Evolutionary conservation across 1,140 invertebrate species (phyloP).

Genomic region (Bombus soroeensis): DNA sequence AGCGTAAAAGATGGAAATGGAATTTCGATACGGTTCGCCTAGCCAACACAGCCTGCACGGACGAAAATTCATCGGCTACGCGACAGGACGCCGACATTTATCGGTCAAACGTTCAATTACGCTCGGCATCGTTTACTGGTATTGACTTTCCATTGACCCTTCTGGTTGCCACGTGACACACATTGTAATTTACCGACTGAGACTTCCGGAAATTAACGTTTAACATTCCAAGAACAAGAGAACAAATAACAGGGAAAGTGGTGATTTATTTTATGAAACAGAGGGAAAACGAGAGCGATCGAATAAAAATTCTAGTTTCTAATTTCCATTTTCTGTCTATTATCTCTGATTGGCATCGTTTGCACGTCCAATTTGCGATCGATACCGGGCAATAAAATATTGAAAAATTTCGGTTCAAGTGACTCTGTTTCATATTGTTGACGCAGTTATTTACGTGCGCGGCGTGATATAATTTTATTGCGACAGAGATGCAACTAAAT

Average conservation of each 20-base stretch:
- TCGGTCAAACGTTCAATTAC: slow-evolving; percentile 37
- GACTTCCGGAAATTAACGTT: not conserved
- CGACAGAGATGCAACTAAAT: not conserved
- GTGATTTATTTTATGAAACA: not conserved
- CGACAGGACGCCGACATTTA: slow-evolving; percentile 18
- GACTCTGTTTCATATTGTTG: not conserved
- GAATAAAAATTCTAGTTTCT: not conserved
- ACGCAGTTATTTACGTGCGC: not conserved
- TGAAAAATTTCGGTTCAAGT: not conserved
- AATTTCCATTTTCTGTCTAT: not conserved
- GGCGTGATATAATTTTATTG: not conserved
- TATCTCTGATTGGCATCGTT: not conserved
- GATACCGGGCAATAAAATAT: not conserved
- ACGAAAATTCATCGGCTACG: slow-evolving; percentile 24
- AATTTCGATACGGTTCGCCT: slow-evolving; percentile 7
- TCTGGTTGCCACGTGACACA: not conserved
- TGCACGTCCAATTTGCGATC: not conserved
- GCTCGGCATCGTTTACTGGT: slow-evolving; percentile 24
- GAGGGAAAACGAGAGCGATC: not conserved
- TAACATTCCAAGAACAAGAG: not conserved
- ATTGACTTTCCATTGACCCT: slow-evolving; percentile 30
- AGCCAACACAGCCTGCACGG: not conserved
- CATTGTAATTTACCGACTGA: not conserved
- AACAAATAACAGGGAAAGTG: not conserved
- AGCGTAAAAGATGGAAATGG: slow-evolving; percentile 11